phyloP scores from a whole-genome alignment of 2,888 invertebrate species.

The Conus canariensis region DNA sequence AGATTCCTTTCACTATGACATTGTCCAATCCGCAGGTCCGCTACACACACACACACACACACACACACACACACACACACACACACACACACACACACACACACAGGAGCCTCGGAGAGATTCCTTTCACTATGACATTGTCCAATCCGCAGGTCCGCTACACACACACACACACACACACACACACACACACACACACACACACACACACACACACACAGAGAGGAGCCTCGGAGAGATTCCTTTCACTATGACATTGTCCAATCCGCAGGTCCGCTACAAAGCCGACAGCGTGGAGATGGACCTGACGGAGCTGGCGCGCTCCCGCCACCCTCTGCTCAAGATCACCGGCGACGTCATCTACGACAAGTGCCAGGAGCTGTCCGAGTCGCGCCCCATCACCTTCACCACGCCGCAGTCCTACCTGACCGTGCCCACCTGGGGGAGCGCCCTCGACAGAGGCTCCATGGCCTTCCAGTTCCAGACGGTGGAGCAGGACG shows the following conservation, averaged over 20 bases:
- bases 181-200: background rate
- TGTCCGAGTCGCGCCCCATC: slow-evolving; percentile 85
- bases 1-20: too few species aligned
- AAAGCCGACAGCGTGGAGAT: slow-evolving; percentile 92
- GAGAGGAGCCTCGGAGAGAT: background rate
- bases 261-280: slow-evolving; percentile 88
- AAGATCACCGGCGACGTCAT: slow-evolving; percentile 91
- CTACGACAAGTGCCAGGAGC: slow-evolving; percentile 75
- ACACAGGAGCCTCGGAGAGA: too few species aligned
- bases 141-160: too few species aligned
- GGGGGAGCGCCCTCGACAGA: slow-evolving; percentile 85
- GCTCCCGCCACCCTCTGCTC: slow-evolving; percentile 89
- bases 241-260: too few species aligned
- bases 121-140: too few species aligned
- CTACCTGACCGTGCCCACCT: slow-evolving; percentile 85
- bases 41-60: too few species aligned
- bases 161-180: background rate
- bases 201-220: background rate
- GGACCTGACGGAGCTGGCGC: slow-evolving; percentile 92
- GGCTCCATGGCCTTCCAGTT: slow-evolving; percentile 93
- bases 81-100: too few species aligned
- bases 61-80: too few species aligned
- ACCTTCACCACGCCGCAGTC: slow-evolving; percentile 95
- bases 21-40: too few species aligned
- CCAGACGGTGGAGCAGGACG: slow-evolving; percentile 96